Evolutionary conservation across 2,888 invertebrate species (phyloP).

Genomic region (Cyclophora punctaria): DNA sequence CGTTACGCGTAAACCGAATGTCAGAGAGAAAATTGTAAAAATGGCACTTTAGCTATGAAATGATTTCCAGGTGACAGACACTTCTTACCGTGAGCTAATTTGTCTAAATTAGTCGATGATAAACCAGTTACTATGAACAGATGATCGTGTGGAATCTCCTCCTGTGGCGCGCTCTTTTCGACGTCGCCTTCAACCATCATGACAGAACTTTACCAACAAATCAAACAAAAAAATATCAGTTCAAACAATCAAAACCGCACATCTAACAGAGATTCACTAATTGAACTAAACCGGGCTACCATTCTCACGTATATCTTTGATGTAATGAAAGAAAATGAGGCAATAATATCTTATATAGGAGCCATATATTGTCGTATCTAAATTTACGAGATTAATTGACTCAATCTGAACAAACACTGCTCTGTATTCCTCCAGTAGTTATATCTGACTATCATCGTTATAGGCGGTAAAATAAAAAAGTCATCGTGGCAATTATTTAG

Average conservation of each 20-base stretch:
- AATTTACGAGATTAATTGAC: constrained; percentile 36
- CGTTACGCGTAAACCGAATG: too few species aligned
- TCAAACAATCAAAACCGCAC: constrained; percentile 2
- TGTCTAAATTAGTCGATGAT: constrained; percentile 56
- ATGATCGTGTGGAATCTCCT: constrained; percentile 60
- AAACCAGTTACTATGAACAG: constrained; percentile 60
- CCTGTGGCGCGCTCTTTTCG: constrained; percentile 28
- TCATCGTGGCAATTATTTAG: background rate
- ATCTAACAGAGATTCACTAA: constrained; percentile 6
- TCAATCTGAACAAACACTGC: constrained; percentile 31
- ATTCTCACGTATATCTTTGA: constrained; percentile 12
- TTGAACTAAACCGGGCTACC: constrained; percentile 8
- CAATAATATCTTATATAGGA: constrained; percentile 11
- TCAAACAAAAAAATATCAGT: background rate
- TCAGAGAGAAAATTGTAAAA: too few species aligned
- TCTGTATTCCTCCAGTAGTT: constrained; percentile 33
- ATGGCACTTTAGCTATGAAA: too few species aligned
- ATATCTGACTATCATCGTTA: constrained; percentile 17
- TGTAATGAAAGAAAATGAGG: constrained; percentile 10
- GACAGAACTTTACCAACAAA: constrained; percentile 9
- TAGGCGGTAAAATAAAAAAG: constrained; percentile 8
- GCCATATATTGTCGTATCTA: constrained; percentile 23
- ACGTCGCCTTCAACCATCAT: constrained; percentile 43
- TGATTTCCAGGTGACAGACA: too few species aligned
- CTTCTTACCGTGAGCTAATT: constrained; percentile 52